Percentiles rank a stretch among this genome's conserved stretches.
phyloP scores from a whole-genome alignment of 1,140 invertebrate genomes.

The Eumeta japonica region DNA sequence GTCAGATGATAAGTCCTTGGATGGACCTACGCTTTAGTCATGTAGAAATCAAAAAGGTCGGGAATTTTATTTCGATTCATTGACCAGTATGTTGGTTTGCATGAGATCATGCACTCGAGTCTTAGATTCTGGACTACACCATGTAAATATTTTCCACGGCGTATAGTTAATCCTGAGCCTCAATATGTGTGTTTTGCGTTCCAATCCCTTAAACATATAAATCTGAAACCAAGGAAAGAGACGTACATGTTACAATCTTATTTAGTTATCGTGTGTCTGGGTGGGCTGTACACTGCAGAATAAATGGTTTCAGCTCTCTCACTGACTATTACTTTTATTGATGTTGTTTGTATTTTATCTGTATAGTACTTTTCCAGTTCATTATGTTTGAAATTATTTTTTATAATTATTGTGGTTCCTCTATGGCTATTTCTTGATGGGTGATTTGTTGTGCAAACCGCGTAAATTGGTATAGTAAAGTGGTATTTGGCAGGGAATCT shows the following conservation, averaged over 20 bases:
- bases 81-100: conserved; percentile 7
- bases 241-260: conserved; percentile 3
- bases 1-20: neutral
- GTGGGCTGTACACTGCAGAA: no score
- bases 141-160: conserved; percentile 3
- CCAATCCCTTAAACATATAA: conserved; percentile 5
- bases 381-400: conserved; percentile 9
- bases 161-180: conserved; percentile 9
- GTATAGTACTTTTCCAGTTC: no score
- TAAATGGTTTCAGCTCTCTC: no score
- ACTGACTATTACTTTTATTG: conserved; percentile 4
- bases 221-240: conserved; percentile 2
- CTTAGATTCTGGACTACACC: no score
- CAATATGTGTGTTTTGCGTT: no score
- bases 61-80: conserved; percentile 5
- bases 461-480: conserved; percentile 8
- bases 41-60: conserved; percentile 7
- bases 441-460: conserved; percentile 9
- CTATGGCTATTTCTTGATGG: no score
- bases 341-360: no score
- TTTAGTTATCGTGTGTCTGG: no score
- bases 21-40: neutral
- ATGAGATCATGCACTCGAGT: neutral
- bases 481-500: conserved; percentile 9
- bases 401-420: conserved; percentile 11